Conservation (phyloP, 2,888 invertebrate genomes). For the Anthrax anthrax region DNA sequence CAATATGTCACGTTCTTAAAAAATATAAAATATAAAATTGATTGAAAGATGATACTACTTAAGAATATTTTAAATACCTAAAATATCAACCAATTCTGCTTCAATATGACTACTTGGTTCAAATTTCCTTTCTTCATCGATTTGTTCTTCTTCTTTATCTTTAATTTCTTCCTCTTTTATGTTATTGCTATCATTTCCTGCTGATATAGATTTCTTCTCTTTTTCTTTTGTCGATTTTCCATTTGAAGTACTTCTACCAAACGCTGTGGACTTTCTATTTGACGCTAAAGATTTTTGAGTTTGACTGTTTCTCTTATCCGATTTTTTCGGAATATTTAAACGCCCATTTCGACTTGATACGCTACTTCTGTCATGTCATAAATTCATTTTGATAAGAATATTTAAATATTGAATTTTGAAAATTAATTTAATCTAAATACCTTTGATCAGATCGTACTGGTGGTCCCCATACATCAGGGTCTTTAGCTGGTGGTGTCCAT, state of each 20-base stretch:
- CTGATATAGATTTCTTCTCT: background rate
- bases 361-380: background rate
- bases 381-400: too few relatives aligned
- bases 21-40: too few relatives aligned
- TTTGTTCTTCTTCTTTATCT: slow-evolving; percentile 40
- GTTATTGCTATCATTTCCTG: slow-evolving; percentile 12
- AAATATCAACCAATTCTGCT: slow-evolving; percentile 81
- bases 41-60: too few relatives aligned
- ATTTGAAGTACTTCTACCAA: slow-evolving; percentile 4
- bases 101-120: slow-evolving; percentile 69
- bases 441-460: slow-evolving; percentile 66
- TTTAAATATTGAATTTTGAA: too few relatives aligned
- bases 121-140: slow-evolving; percentile 69
- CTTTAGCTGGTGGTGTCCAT: slow-evolving; percentile 54
- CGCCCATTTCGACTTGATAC: slow-evolving; percentile 8
- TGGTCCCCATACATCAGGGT: slow-evolving; percentile 80
- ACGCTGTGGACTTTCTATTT: background rate
- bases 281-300: background rate
- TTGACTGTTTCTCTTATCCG: background rate
- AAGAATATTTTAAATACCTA: slow-evolving; percentile 39
- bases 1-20: slow-evolving; percentile 81
- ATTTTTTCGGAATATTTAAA: slow-evolving; percentile 8
- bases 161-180: slow-evolving; percentile 53
- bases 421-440: slow-evolving; percentile 31
- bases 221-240: slow-evolving; percentile 11